Evolutionary conservation across 2,888 invertebrate genomes (phyloP).

Genomic region (Drosophila bunnanda): DNA sequence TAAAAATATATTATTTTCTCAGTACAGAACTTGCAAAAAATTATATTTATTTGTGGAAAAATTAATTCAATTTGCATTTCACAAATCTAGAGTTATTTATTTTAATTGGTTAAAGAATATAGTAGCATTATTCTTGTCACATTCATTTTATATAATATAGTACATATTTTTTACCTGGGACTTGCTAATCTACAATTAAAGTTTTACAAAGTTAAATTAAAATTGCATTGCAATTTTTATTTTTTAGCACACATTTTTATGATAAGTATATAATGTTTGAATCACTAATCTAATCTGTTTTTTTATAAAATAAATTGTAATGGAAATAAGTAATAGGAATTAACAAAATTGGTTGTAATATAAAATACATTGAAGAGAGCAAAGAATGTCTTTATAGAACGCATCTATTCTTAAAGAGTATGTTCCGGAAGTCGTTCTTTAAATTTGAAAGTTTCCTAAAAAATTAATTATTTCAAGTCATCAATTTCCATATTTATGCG

Average conservation of each 20-base stretch:
- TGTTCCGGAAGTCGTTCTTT: conserved; percentile 84
- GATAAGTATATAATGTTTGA: background rate
- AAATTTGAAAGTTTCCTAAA: conserved; percentile 93
- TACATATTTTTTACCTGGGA: background rate
- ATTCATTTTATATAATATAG: background rate
- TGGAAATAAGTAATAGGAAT: conserved; percentile 8
- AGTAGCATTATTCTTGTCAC: background rate
- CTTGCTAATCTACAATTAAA: background rate
- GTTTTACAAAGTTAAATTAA: background rate
- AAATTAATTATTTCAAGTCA: conserved; percentile 98
- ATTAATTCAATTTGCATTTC: background rate
- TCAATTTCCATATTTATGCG: conserved; percentile 99
- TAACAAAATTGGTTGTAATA: conserved; percentile 40
- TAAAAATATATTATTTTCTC: background rate
- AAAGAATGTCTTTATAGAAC: conserved; percentile 27
- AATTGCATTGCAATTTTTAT: background rate
- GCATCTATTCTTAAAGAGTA: conserved; percentile 70
- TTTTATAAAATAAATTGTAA: conserved; percentile 7
- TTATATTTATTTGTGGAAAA: background rate
- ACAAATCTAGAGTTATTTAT: background rate
- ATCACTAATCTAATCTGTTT: background rate
- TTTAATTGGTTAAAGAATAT: background rate
- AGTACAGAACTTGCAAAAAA: background rate
- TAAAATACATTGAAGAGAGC: conserved; percentile 43
- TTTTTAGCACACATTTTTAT: background rate